Base-by-base conservation (phyloP, 2,113 vertebrate genomes). In the Rhizomys pruinosus region DNA sequence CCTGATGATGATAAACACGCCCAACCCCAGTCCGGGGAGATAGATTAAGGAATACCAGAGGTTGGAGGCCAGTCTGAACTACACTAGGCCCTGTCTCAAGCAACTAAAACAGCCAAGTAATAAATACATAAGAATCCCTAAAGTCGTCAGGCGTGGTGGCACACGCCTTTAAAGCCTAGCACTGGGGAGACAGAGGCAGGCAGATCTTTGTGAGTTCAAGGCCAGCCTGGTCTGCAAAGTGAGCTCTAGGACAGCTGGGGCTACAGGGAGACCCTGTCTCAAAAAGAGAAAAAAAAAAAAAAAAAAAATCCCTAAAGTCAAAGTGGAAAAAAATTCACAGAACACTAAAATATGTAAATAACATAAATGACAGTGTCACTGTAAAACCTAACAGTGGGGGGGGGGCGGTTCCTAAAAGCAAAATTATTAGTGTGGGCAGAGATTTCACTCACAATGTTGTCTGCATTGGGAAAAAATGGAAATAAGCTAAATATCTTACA, bases 401-500 rank as follows among this genome's bases (percentile, higher is more conserved):
- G 39, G 37, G 20, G 39, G 44, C 7, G 11, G 17, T 22, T 95
- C 69, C 73, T 86, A 77, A 86, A 37, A 6, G 63, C 92, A 94
- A 92, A 94, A 59, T 66, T 64, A 94, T 88, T 76, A 63, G 47
- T 86, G n/a, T 81, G 69, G 1, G 15, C 47, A 89, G 81, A 89
- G 86, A 80, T 92, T 95, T 94, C 87, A 44, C 84, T 92, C 88
- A 92, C n/a, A 55, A 72, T 82, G 37, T 47, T 89, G 66, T 81
- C 57, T 82, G 87, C 82, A 80, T 90, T 79, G 86, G 80, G 94
- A 84, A 92, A 93, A 95, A 89, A 93, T 42, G 92, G 96, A 97
- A 97, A 97, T 94, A 96, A 97, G 96, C 92, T 97, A 93, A 94
- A 85, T 94, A 88, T 87, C 90, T 93, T 94, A 90, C 34, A 84